These are phyloP conservation scores for Amazona ochrocephala DNA, from an alignment of 2,797 vertebrate species.

Conservation along the genomic window DNA sequence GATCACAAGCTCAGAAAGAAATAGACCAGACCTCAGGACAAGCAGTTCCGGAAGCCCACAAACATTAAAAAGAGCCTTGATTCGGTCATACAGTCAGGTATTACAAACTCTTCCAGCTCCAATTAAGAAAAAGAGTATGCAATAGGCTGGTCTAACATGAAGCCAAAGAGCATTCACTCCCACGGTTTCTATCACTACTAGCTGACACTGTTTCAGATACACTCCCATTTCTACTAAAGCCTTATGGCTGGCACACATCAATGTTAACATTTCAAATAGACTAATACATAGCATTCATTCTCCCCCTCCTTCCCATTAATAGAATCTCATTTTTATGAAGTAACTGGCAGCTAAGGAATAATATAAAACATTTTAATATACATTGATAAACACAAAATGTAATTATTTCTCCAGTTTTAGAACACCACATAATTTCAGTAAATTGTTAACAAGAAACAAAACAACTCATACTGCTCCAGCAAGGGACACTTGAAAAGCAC, in stretches of 20 bases:
- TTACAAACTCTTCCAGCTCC: slow-evolving; percentile 22
- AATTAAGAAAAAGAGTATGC: slow-evolving; percentile 35
- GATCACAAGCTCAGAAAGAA: slow-evolving; percentile 95
- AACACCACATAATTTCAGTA: not conserved
- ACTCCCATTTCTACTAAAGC: not conserved
- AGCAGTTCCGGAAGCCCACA: slow-evolving; percentile 82
- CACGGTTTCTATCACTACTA: not conserved
- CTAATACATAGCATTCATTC: not conserved
- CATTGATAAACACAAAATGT: not conserved
- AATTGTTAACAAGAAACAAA: not conserved
- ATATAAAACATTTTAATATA: not conserved
- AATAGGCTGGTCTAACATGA: slow-evolving; percentile 17
- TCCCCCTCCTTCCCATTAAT: not conserved
- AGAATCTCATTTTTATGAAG: not conserved
- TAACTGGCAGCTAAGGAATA: not conserved
- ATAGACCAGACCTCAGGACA: slow-evolving; percentile 86
- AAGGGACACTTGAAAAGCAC: not conserved
- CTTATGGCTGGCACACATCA: not conserved
- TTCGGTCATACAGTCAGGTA: not conserved
- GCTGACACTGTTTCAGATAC: not conserved
- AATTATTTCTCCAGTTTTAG: not conserved
- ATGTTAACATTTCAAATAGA: not conserved
- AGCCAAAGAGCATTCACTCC: not conserved
- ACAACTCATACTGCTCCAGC: not conserved
- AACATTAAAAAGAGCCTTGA: slow-evolving; percentile 71